Evolutionary conservation across 2,888 invertebrate species (phyloP).

Genomic region (Meteorus colon): DNA sequence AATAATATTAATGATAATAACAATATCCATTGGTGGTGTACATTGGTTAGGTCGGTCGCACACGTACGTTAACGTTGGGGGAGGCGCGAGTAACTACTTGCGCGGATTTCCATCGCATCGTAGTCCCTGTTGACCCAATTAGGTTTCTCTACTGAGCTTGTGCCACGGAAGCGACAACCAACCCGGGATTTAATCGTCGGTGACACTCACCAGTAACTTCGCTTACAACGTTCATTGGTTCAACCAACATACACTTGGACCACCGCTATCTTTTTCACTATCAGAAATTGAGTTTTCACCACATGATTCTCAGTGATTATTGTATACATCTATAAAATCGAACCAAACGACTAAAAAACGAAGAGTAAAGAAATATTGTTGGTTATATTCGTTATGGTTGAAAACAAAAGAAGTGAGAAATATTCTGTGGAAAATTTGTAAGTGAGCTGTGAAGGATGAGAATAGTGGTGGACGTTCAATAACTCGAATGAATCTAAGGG

Average conservation of each 20-base stretch:
- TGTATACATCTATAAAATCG: too few relatives aligned
- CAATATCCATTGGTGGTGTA: conserved; percentile 3
- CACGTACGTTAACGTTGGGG: conserved; percentile 29
- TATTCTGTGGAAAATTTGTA: too few relatives aligned
- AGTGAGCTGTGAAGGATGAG: too few relatives aligned
- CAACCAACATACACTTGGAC: conserved; percentile 5
- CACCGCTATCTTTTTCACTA: conserved; percentile 5
- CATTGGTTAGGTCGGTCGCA: conserved; percentile 31
- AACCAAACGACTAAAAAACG: not conserved
- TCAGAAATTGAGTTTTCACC: conserved; percentile 52
- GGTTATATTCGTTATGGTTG: too few relatives aligned
- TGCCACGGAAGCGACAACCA: conserved; percentile 46
- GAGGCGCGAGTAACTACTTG: conserved; percentile 46
- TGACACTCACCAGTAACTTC: conserved; percentile 49
- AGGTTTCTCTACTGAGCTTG: conserved; percentile 56
- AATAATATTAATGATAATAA: not conserved
- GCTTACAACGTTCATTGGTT: conserved; percentile 46
- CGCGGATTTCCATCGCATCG: conserved; percentile 62
- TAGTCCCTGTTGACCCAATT: conserved; percentile 63
- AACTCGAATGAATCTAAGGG: not conserved
- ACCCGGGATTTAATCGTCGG: conserved; percentile 54
- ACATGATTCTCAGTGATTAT: not conserved
- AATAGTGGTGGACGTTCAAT: not conserved
- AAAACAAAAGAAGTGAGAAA: too few relatives aligned
- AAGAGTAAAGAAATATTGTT: not conserved